Percentiles rank a stretch among this genome's conserved stretches.
Conservation (phyloP, 2,113 vertebrate species). For the Dipodomys ordii region DNA sequence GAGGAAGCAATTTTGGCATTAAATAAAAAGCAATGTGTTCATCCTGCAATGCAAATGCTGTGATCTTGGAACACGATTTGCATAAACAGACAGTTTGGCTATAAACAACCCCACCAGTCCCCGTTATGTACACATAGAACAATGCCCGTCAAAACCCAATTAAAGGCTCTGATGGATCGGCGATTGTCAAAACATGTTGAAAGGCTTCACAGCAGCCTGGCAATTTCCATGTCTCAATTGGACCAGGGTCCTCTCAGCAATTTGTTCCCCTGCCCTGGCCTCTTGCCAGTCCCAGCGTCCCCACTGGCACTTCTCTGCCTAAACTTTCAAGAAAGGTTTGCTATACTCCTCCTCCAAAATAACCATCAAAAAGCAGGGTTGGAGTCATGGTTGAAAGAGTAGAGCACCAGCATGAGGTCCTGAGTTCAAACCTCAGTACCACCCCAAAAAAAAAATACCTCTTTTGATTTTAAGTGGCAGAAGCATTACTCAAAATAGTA, state of each 20-base stretch:
- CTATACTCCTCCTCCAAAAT: too few relatives aligned
- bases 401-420: too few relatives aligned
- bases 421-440: too few relatives aligned
- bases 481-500: too few relatives aligned
- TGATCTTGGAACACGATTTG: conserved; percentile 87
- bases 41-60: conserved; percentile 83
- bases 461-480: too few relatives aligned
- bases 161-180: conserved; percentile 87
- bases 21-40: conserved; percentile 85
- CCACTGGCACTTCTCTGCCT: too few relatives aligned
- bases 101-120: conserved; percentile 89
- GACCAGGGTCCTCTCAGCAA: conserved; percentile 63
- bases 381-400: too few relatives aligned
- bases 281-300: neutral
- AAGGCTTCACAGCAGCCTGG: conserved; percentile 79
- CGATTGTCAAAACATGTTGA: conserved; percentile 86
- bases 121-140: conserved; percentile 89
- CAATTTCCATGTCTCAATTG: conserved; percentile 81
- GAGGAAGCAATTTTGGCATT: conserved; percentile 78
- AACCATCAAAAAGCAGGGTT: too few relatives aligned
- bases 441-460: too few relatives aligned
- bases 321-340: too few relatives aligned
- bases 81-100: conserved; percentile 90
- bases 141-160: conserved; percentile 89
- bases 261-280: neutral